Base-by-base conservation (phyloP, 2,113 vertebrate species). In the Ammodytes dubius region DNA sequence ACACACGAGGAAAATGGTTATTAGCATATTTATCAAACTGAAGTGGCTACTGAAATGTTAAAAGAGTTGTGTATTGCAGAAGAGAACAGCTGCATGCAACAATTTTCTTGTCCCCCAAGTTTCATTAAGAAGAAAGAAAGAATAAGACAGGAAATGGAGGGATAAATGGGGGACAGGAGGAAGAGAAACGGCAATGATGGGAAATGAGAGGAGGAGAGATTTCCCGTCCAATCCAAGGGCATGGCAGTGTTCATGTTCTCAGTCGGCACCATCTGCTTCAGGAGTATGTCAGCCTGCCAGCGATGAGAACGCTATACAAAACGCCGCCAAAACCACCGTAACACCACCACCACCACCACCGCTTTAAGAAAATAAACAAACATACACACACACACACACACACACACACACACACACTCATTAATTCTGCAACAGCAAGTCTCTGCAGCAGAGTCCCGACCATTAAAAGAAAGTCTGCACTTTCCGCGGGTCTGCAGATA, bases 251-350 rank as follows among this genome's bases (percentile, higher is more conserved):
- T 90, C 71, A 50, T 88, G 83, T 87, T 89, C 83, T 84, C 84
- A 65, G 88, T 66, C 71, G 46, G 81, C 52, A 81, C 91, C 91
- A 92, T 92, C 91, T 94, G 93, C 79, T 92, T 43, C 84, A 87
- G 89, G 80, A 92, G 80, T 73, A 80, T 3, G 75, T 89, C 89
- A 59, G 78, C 65, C 83, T 76, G 90, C 90, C 87, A 85, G 74
- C 4, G 35, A 81, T 45, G 88, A 83, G 84, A 81, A 69, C 59
- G 12, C 54, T 39, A 37, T 39, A 37, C 49, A 19, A 47, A 61
- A 52, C 49, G 54, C n/a, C 0, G 74, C 85, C 88, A 91, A 86
- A 77, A 85, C 70, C 46, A 57, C 76, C 40, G 45, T 42, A 88
- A 87, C 74, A 77, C 53, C 67, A 50, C 40, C 50, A 12, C 45